Evolutionary conservation across 2,888 invertebrate genomes (phyloP).

Genomic region (Eudasyphora cyanicolor): DNA sequence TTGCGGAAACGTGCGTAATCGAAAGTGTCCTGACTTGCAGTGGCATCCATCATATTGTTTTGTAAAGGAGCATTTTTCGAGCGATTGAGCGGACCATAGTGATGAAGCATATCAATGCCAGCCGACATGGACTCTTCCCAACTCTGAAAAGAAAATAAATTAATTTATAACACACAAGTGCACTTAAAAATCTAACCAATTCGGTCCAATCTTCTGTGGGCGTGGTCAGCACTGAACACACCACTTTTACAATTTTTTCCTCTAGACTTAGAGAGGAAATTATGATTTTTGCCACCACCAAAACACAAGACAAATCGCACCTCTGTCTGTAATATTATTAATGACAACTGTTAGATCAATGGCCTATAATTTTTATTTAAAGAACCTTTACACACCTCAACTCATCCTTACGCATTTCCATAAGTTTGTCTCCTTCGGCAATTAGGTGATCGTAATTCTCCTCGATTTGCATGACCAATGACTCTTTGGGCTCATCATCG

Average conservation of each 20-base stretch:
- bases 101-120: constrained; percentile 78
- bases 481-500: constrained; percentile 77
- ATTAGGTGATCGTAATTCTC: constrained; percentile 79
- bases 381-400: constrained; percentile 71
- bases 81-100: constrained; percentile 77
- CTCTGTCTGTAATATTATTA: constrained; percentile 70
- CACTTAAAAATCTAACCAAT: constrained; percentile 69
- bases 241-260: constrained; percentile 74
- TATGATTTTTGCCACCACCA: constrained; percentile 74
- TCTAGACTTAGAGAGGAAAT: constrained; percentile 76
- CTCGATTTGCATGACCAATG: constrained; percentile 78
- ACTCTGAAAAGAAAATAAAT: constrained; percentile 69
- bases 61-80: constrained; percentile 70
- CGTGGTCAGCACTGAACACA: constrained; percentile 73
- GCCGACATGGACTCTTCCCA: constrained; percentile 79
- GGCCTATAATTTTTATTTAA: neutral
- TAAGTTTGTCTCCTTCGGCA: constrained; percentile 77
- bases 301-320: constrained; percentile 75
- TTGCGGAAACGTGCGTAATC: constrained; percentile 77
- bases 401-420: constrained; percentile 76
- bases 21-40: constrained; percentile 70
- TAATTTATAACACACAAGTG: neutral
- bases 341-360: too few species aligned
- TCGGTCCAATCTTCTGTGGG: constrained; percentile 79
- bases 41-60: constrained; percentile 67